phyloP scores from a whole-genome alignment of 1,140 invertebrate species.

The Drosophila carrolli region DNA sequence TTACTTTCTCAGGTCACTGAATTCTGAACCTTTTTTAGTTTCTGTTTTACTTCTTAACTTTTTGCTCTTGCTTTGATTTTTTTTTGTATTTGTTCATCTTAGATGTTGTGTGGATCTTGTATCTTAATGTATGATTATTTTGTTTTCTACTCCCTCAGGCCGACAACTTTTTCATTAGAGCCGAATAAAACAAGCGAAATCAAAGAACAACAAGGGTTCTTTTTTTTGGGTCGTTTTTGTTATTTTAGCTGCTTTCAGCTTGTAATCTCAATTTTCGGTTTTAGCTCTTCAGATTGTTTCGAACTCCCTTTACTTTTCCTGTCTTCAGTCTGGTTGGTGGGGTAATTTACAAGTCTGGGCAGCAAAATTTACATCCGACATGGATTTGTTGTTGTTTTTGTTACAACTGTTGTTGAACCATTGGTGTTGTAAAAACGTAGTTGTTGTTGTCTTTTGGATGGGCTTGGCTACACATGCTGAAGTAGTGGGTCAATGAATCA shows the following conservation, averaged over 20 bases:
- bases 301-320: conserved; percentile 17
- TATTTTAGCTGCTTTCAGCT: conserved; percentile 68
- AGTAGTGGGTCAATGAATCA: conserved; percentile 76
- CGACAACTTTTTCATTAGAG: conserved; percentile 70
- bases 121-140: conserved; percentile 68
- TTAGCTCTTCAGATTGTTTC: conserved; percentile 18
- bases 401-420: conserved; percentile 15
- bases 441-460: conserved; percentile 18
- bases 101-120: conserved; percentile 41
- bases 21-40: conserved; percentile 22
- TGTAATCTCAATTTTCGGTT: conserved; percentile 60
- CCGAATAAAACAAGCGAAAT: conserved; percentile 56
- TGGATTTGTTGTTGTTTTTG: conserved; percentile 36
- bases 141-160: conserved; percentile 46
- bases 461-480: conserved; percentile 48
- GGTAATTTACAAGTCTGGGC: conserved; percentile 72
- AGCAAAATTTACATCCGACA: conserved; percentile 65
- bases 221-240: conserved; percentile 47
- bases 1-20: conserved; percentile 10
- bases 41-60: conserved; percentile 6
- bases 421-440: conserved; percentile 5
- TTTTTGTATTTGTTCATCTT: conserved; percentile 16
- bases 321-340: conserved; percentile 47
- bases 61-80: conserved; percentile 31
- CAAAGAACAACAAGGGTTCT: conserved; percentile 51